Conservation (phyloP, 1,140 invertebrate genomes). For the Oryzaephilus surinamensis region DNA sequence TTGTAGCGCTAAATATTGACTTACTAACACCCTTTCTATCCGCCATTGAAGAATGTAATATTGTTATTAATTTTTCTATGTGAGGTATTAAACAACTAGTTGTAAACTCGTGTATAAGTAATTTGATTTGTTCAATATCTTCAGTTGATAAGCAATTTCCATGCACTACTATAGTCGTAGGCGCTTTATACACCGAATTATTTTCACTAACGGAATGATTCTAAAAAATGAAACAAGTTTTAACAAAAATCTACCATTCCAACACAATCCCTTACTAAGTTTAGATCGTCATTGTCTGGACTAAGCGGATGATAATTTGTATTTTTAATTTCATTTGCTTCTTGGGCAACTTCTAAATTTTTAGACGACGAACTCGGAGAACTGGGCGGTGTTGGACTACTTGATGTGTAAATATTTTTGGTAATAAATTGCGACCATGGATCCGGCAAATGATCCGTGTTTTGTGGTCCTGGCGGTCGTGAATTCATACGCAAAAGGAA, state of each 20-base stretch:
- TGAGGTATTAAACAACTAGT: conserved; percentile 80
- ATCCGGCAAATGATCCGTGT: conserved; percentile 56
- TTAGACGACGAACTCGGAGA: too few relatives aligned
- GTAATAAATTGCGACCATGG: conserved; percentile 66
- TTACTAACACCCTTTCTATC: conserved; percentile 87
- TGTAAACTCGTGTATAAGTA: conserved; percentile 81
- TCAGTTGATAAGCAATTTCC: conserved; percentile 65
- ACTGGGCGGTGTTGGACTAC: conserved; percentile 18
- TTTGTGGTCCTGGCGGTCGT: conserved; percentile 44
- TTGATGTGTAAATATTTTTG: conserved; percentile 20
- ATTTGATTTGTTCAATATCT: conserved; percentile 76
- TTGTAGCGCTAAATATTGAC: conserved; percentile 85
- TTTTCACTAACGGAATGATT: conserved; percentile 13
- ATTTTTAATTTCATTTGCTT: conserved; percentile 29
- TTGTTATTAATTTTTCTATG: conserved; percentile 74
- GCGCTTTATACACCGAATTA: too few relatives aligned
- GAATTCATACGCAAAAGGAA: conserved; percentile 86
- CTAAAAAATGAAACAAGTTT: conserved; percentile 10
- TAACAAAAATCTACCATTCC: background rate
- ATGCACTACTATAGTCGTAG: too few relatives aligned
- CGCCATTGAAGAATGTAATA: conserved; percentile 72
- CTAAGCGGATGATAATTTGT: conserved; percentile 52
- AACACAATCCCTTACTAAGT: conserved; percentile 15
- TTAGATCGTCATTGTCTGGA: conserved; percentile 40
- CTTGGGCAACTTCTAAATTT: too few relatives aligned